Percentiles rank a stretch among this genome's conserved stretches.
phyloP scores from a whole-genome alignment of 2,888 invertebrate genomes.

The Sesamia inferens region DNA sequence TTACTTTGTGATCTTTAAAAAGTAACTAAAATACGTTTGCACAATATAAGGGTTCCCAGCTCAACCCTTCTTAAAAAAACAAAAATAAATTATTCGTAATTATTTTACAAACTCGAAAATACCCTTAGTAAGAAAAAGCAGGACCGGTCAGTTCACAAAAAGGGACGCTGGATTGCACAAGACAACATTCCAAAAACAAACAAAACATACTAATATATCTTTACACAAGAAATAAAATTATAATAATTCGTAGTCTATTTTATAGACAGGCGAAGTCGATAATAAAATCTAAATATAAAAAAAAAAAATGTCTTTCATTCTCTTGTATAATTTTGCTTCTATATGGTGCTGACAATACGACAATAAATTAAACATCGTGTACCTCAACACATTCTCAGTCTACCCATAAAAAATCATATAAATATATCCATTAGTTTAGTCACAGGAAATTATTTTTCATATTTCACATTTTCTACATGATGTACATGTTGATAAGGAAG shows the following conservation, averaged over 20 bases:
- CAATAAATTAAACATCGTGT: no score
- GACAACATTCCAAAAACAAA: constrained; percentile 65
- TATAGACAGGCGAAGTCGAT: constrained; percentile 35
- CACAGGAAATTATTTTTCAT: no score
- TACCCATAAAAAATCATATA: no score
- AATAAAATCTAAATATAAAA: constrained; percentile 48
- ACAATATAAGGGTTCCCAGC: constrained; percentile 41
- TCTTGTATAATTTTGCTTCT: constrained; percentile 34
- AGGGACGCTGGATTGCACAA: constrained; percentile 43
- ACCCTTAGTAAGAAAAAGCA: constrained; percentile 1
- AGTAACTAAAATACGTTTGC: constrained; percentile 46
- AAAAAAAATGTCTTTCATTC: constrained; percentile 63
- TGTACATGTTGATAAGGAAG: no score
- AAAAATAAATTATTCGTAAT: constrained; percentile 9
- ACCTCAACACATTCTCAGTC: no score
- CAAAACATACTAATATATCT: constrained; percentile 45
- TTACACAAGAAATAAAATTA: constrained; percentile 17
- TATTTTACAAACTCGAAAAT: constrained; percentile 32
- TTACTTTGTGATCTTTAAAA: constrained; percentile 14
- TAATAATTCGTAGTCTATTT: constrained; percentile 16
- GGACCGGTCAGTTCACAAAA: constrained; percentile 11
- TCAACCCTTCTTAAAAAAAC: background rate
- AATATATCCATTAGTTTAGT: no score
- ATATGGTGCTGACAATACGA: no score
- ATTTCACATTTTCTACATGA: no score